Evolutionary conservation across 1,140 invertebrate species (phyloP).

Genomic region (Dendrolimus punctatus): DNA sequence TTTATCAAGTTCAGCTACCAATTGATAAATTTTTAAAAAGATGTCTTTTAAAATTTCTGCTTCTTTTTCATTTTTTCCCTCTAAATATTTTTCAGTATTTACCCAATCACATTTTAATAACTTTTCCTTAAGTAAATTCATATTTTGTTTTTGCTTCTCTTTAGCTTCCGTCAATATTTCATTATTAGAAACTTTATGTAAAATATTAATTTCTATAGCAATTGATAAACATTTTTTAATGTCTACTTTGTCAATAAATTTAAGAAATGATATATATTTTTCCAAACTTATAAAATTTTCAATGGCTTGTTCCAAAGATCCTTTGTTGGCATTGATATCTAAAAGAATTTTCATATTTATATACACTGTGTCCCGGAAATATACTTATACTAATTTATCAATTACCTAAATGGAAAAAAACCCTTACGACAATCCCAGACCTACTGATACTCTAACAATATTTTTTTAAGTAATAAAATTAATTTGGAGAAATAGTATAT

Average conservation of each 20-base stretch:
- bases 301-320: conserved; percentile 23
- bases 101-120: conserved; percentile 28
- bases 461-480: no score
- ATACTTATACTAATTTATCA: no score
- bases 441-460: no score
- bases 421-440: no score
- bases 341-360: conserved; percentile 18
- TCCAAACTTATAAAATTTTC: conserved; percentile 19
- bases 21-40: conserved; percentile 23
- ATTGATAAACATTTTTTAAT: conserved; percentile 14
- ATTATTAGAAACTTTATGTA: conserved; percentile 7
- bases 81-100: conserved; percentile 16
- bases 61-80: conserved; percentile 14
- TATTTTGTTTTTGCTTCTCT: conserved; percentile 12
- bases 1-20: conserved; percentile 18
- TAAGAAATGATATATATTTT: conserved; percentile 12
- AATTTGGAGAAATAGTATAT: no score
- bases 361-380: neutral
- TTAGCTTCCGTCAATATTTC: conserved; percentile 6
- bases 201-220: conserved; percentile 13
- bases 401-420: no score
- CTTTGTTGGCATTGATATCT: conserved; percentile 34
- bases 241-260: conserved; percentile 7
- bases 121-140: conserved; percentile 12
- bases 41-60: conserved; percentile 19